phyloP scores from a whole-genome alignment of 2,888 invertebrate genomes.

The Seira ritae region DNA sequence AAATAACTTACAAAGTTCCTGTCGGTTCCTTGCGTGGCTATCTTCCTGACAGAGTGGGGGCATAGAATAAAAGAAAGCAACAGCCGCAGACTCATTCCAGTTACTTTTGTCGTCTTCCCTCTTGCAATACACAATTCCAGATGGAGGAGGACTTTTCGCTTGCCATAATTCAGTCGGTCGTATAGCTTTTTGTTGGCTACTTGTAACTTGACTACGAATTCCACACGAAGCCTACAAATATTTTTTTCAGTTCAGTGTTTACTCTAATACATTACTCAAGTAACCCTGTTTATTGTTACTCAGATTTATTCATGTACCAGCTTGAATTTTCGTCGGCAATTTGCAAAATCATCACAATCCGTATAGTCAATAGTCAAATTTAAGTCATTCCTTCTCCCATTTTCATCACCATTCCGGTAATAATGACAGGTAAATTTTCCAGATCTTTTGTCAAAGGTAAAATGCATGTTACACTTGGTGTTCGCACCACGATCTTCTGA shows the following conservation, averaged over 20 bases:
- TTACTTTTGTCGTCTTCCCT: not conserved
- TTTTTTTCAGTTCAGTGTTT: too few relatives aligned
- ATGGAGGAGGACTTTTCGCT: conserved; percentile 1
- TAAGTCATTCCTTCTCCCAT: not conserved
- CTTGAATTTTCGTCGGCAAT: conserved; percentile 12
- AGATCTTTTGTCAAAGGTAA: not conserved
- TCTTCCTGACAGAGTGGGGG: conserved; percentile 19
- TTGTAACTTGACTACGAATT: not conserved
- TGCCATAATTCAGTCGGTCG: not conserved
- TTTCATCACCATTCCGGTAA: not conserved
- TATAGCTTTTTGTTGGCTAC: not conserved
- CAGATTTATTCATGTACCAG: not conserved
- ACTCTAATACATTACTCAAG: not conserved
- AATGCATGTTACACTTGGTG: not conserved
- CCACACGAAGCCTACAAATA: not conserved
- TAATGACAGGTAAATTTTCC: conserved; percentile 3
- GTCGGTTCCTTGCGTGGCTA: not conserved
- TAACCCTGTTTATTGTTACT: not conserved
- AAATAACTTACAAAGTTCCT: not conserved
- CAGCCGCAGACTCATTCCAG: not conserved
- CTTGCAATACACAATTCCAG: conserved; percentile 26
- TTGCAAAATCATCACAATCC: conserved; percentile 21
- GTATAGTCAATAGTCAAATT: conserved; percentile 13
- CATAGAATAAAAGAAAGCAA: conserved; percentile 26
- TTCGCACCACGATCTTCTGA: not conserved